Percentiles rank a stretch among this genome's conserved stretches.
Evolutionary conservation across 64 coral and sea anemone species (phyloP).

Genomic region (Montipora capricornis): DNA sequence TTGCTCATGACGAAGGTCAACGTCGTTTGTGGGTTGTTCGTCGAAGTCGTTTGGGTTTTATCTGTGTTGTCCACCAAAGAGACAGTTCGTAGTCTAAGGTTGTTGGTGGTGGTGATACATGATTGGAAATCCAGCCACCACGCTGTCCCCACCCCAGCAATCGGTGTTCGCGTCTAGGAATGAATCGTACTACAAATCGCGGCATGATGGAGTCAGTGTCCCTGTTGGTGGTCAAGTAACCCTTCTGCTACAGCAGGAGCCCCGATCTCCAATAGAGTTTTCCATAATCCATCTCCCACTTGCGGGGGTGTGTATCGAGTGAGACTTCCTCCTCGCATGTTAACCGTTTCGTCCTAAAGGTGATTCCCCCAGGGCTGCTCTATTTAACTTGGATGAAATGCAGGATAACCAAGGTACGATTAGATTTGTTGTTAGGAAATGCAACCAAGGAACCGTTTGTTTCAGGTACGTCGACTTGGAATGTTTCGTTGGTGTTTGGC

Average conservation of each 20-base stretch:
- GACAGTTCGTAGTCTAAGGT: no score
- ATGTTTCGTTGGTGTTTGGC: background rate
- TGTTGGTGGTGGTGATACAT: no score
- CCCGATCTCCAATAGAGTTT: background rate
- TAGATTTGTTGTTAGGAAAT: background rate
- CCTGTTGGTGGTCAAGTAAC: no score
- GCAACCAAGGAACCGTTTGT: background rate
- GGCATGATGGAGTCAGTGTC: no score
- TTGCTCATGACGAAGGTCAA: background rate
- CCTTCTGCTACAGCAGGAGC: background rate
- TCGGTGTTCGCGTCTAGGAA: no score
- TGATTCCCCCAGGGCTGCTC: background rate
- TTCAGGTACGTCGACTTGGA: constrained; percentile 23
- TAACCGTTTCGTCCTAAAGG: background rate
- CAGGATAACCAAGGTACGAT: constrained; percentile 3
- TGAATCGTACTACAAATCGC: no score
- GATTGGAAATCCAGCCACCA: no score
- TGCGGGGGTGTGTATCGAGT: constrained; percentile 32
- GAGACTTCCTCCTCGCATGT: constrained; percentile 38
- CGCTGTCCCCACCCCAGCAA: background rate
- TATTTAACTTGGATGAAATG: constrained; percentile 39
- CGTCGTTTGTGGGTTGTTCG: background rate
- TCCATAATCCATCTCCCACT: constrained; percentile 25
- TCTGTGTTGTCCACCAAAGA: no score
- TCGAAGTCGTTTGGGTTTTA: no score